These are phyloP conservation scores for Corythornis madagascariensis DNA, from an alignment of 2,113 vertebrate genomes.

Conservation along the genomic window DNA sequence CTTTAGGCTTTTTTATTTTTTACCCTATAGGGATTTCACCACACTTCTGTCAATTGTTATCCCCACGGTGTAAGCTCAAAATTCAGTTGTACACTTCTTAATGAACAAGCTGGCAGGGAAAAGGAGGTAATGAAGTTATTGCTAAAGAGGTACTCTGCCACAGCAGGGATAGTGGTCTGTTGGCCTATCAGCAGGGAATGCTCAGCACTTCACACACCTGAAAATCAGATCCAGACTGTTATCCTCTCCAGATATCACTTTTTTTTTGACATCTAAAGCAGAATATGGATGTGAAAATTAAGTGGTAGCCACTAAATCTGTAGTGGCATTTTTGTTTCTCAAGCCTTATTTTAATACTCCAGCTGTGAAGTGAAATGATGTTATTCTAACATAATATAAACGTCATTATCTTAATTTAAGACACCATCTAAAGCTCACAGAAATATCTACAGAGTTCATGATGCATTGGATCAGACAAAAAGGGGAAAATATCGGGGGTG, in stretches of 20 bases:
- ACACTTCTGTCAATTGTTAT: constrained; percentile 9
- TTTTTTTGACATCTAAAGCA: constrained; percentile 16
- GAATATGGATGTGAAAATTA: constrained; percentile 18
- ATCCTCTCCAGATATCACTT: not conserved
- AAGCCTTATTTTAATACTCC: not conserved
- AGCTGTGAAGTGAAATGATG: constrained; percentile 25
- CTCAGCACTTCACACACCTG: not conserved
- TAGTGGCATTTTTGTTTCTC: not conserved
- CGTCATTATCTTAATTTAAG: not conserved
- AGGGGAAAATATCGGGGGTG: not conserved
- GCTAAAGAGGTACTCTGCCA: not conserved
- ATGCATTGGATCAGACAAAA: not conserved
- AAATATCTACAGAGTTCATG: not conserved
- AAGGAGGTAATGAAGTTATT: not conserved
- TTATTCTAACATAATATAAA: constrained; percentile 1
- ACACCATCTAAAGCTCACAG: not conserved
- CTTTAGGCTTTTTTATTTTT: not conserved
- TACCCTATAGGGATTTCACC: not conserved
- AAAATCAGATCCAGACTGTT: not conserved
- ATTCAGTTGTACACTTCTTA: not conserved
- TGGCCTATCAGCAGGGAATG: not conserved
- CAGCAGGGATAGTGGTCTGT: accelerated
- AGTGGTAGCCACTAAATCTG: not conserved
- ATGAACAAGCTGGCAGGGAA: not conserved
- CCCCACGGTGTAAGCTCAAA: not conserved